Base-by-base conservation (phyloP, 1,140 invertebrate genomes). In the Eumeta japonica region DNA sequence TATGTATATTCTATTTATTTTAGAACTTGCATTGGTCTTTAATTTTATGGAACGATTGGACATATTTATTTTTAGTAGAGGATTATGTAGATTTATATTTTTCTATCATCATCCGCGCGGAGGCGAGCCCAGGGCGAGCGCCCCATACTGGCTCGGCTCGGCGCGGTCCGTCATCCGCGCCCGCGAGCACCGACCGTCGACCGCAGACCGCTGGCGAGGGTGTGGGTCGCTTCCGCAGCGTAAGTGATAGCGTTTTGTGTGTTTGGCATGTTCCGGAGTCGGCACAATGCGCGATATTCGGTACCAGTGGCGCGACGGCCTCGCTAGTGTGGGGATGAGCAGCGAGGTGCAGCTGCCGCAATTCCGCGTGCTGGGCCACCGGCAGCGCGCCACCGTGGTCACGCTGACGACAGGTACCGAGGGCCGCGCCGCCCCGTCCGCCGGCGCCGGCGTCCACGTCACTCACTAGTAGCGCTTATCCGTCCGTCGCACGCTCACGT, bases 271-370 rank as follows among this genome's bases (percentile, higher is more conserved):
- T 72, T 77, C 73, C 74, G 72, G 73, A 90, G 92, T 94, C 87
- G 92, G 92, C 81, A 92, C 90, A 81, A 94, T 92, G 86, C 88
- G 87, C 81, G 93, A 97, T 85, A 96, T 97, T 81, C 86, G 88
- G 76, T 97, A 96, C 84, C 91, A 88, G 82, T 96, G 93, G 92
- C 86, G 87, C 78, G 84, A 87, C 78, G 88, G 89, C 73, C 80
- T 83, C 75, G 82, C 85, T 73, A 92, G 90, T 78, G 89, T 94
- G 76, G 88, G 88, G 74, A 90, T 94, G 81, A 87, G 88, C 80
- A 86, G 83, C 76, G 88, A 92, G 76, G 89, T 94, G 77, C 87
- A 92, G 81, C 82, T 94, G 61, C 90, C 90, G 58, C 93, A 97
- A 80, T 96, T 96, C 81, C 87, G 90, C 74, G 90, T 96, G 66